Percentiles rank a stretch among this genome's conserved stretches.
Evolutionary conservation across 2,113 vertebrate genomes (phyloP).

Genomic region (Amphiprion percula): DNA sequence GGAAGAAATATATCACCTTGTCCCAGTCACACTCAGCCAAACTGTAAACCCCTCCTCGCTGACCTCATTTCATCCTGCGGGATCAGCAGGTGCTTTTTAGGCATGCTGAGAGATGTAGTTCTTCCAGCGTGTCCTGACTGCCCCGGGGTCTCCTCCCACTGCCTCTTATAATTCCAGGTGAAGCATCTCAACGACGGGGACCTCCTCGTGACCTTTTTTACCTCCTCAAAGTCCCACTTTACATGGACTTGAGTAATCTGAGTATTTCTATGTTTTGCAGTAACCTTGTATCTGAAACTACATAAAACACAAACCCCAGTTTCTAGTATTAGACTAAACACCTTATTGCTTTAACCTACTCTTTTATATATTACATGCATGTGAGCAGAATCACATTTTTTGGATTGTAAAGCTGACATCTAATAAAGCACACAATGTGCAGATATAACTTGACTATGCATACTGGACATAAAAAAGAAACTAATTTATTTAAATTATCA

Average conservation of each 20-base stretch:
- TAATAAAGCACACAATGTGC: too few relatives aligned
- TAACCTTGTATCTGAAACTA: neutral
- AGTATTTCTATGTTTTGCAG: neutral
- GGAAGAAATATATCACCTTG: conserved; percentile 2
- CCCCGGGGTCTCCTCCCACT: conserved; percentile 22
- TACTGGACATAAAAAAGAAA: too few relatives aligned
- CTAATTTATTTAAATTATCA: neutral
- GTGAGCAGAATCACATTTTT: too few relatives aligned
- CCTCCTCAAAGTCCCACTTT: conserved; percentile 1
- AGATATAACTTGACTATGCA: too few relatives aligned
- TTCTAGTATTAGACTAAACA: neutral
- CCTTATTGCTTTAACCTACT: too few relatives aligned
- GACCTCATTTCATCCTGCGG: neutral
- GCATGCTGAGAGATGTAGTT: conserved; percentile 30
- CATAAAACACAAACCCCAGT: neutral
- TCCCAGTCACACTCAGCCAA: neutral
- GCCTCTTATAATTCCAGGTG: conserved; percentile 11
- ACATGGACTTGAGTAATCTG: neutral
- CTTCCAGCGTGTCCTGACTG: conserved; percentile 20
- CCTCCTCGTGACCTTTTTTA: neutral
- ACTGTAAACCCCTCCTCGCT: neutral
- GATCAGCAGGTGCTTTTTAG: conserved; percentile 12
- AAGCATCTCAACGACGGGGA: conserved; percentile 1
- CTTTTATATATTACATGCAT: too few relatives aligned
- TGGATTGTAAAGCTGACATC: too few relatives aligned